phyloP scores from a whole-genome alignment of 37 sponge, comb jelly and placozoan genomes.

The Theonella swinhoei region DNA sequence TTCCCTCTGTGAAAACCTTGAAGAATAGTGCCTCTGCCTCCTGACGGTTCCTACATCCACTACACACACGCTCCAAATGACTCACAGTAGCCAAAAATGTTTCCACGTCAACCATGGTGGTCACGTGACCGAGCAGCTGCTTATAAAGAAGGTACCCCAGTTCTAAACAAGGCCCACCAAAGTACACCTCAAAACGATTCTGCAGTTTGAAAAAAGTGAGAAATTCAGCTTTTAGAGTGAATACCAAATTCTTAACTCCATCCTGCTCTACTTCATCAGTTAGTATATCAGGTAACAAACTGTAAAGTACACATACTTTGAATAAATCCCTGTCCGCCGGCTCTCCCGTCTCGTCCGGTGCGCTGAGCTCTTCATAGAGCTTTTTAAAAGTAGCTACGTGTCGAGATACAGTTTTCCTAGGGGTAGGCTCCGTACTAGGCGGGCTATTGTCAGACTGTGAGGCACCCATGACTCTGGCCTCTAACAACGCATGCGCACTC shows the following conservation, averaged over 20 bases:
- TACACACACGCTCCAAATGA: neutral
- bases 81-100: conserved; percentile 7
- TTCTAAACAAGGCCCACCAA: conserved; percentile 59
- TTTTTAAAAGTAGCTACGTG: conserved; percentile 1
- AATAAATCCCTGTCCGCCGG: neutral
- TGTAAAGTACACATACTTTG: neutral
- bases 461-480: no score
- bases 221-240: no score
- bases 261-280: no score
- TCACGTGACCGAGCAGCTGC: conserved; percentile 16
- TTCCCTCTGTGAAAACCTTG: conserved; percentile 21
- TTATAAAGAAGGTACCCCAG: conserved; percentile 49
- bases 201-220: neutral
- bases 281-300: neutral
- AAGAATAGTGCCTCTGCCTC: conserved; percentile 29
- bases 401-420: neutral
- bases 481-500: no score
- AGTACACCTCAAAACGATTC: conserved; percentile 36
- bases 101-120: neutral
- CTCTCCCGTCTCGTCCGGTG: neutral
- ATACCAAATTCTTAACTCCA: no score
- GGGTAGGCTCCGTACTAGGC: neutral
- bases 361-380: conserved; percentile 27
- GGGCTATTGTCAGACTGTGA: neutral
- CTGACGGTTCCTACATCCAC: neutral